Evolutionary conservation across 2,113 vertebrate genomes (phyloP), one percentile per base, ranked within the genome.

Genomic region (Peromyscus polionotus): DNA sequence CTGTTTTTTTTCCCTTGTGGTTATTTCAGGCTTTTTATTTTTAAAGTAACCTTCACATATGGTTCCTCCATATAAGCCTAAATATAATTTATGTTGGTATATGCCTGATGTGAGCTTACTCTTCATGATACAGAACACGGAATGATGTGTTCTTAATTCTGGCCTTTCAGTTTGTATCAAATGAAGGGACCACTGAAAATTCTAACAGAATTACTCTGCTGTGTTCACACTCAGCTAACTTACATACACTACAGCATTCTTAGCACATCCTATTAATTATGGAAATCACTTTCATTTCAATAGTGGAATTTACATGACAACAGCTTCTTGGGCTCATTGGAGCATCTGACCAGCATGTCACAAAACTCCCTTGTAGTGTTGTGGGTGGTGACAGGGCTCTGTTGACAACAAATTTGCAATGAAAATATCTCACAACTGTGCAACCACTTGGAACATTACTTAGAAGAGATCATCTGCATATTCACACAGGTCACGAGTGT

Each of bases 21-120:
- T 85, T 97, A 96, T 97, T 97, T 95, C 68, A 88, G 90, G 75
- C 20, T 95, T 94, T 59, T 95, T 95, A 94, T 97, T 97, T 97
- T 95, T 81, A 97, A 97, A 97, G 42, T 93, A 97, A 97, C 33
- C 96, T 97, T 98, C 81, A 89, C 94, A 95, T 98, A 95, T 93
- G 94, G 80, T 95, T 94, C 42, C 61, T 95, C 48, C 72, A 90
- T 90, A 84, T 90, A 97, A 85, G 86, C 87, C 39, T 92, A 89
- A 94, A 73, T 92, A 88, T 84, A 86, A 76, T 90, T 57, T 48
- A 79, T 72, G 92, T 51, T 93, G 92, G 42, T 90, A 90, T 85
- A 92, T 89, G 73, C 81, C 54, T 93, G 26, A 75, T 89, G 94
- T 83, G 67, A 95, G 48, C 83, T 95, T 97, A 86, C 54, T 95